Evolutionary conservation across 2,888 invertebrate genomes (phyloP).

Genomic region (Iselma pallidipennis): DNA sequence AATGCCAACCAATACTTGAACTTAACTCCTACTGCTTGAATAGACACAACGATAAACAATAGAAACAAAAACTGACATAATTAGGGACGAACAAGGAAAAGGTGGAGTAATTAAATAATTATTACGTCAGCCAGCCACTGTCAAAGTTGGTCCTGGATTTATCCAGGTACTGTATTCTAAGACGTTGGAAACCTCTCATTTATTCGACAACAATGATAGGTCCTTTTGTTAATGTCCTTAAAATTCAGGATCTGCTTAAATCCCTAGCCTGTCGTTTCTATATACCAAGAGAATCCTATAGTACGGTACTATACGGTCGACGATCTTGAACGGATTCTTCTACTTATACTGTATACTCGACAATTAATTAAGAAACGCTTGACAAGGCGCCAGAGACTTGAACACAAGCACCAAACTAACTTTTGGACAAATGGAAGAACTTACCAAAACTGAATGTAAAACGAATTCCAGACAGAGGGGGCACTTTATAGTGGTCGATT

Average conservation of each 20-base stretch:
- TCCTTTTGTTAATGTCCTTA: neutral
- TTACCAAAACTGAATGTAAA: conserved; percentile 26
- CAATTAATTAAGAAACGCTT: conserved; percentile 13
- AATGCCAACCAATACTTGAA: conserved; percentile 21
- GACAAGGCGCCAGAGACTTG: neutral
- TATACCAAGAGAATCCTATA: conserved; percentile 11
- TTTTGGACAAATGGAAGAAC: conserved; percentile 30
- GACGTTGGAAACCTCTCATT: neutral
- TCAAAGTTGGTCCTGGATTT: neutral
- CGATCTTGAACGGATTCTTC: conserved; percentile 15
- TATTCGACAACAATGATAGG: neutral
- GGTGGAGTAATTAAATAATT: conserved; percentile 55
- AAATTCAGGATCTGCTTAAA: neutral
- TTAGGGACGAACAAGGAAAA: conserved; percentile 45
- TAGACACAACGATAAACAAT: conserved; percentile 35
- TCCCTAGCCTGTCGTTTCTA: neutral
- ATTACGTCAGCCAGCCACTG: conserved; percentile 37
- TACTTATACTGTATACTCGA: conserved; percentile 3
- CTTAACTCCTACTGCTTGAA: conserved; percentile 15
- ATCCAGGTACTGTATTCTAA: neutral
- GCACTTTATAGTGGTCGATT: conserved; percentile 6
- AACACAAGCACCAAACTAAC: conserved; percentile 1
- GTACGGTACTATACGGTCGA: conserved; percentile 14
- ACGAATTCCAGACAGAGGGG: conserved; percentile 6
- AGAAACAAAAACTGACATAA: conserved; percentile 38